These are phyloP conservation scores for Ptyas mucosa DNA, from an alignment of 2,113 vertebrate species.

Conservation along the genomic window DNA sequence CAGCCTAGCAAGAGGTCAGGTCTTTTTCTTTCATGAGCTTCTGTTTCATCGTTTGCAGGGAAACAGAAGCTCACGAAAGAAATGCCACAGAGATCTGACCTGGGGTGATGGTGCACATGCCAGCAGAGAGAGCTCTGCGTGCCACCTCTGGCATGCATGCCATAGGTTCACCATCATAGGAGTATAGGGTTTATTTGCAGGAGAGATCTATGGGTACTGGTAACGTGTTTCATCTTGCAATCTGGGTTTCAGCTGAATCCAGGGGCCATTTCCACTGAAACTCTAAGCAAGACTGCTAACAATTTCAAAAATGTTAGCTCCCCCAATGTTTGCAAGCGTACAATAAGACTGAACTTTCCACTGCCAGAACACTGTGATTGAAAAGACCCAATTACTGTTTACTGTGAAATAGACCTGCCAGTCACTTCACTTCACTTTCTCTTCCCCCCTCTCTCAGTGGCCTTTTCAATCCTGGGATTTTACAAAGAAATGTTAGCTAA, in stretches of 20 bases:
- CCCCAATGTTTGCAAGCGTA: background rate
- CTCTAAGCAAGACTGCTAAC: background rate
- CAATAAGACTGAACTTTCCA: background rate
- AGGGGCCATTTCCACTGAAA: background rate
- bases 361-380: background rate
- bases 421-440: background rate
- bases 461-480: background rate
- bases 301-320: background rate
- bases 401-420: background rate
- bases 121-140: too few species aligned
- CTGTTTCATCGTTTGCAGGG: too few species aligned
- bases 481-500: background rate
- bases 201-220: background rate
- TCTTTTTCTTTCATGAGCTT: too few species aligned
- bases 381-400: background rate
- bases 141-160: too few species aligned
- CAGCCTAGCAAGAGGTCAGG: too few species aligned
- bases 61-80: too few species aligned
- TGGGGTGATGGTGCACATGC: too few species aligned
- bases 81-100: too few species aligned
- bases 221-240: background rate
- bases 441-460: background rate
- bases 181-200: background rate
- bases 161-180: too few species aligned
- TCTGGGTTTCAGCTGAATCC: background rate